phyloP scores from a whole-genome alignment of 2,113 vertebrate genomes.

The Petaurus breviceps region DNA sequence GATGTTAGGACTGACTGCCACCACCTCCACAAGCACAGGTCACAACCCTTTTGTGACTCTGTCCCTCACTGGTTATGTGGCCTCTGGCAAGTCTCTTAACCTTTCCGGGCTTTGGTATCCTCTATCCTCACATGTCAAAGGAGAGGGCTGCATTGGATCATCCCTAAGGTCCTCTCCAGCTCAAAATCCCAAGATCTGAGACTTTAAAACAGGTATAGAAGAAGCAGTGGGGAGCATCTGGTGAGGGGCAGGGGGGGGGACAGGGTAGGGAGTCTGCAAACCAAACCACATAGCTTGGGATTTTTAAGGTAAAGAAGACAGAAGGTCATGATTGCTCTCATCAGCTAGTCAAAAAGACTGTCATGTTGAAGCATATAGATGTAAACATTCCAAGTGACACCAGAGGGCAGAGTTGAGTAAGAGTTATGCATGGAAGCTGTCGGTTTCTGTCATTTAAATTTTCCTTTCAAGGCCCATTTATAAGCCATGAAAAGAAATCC shows the following conservation, averaged over 20 bases:
- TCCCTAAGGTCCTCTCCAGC: not conserved
- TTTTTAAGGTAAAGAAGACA: not conserved
- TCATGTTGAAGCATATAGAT: not conserved
- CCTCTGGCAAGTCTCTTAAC: not conserved
- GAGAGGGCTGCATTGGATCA: not conserved
- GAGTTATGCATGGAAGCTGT: not conserved
- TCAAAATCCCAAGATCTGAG: not conserved
- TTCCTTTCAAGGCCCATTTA: not conserved
- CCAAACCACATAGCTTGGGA: not conserved
- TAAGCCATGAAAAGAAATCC: not conserved
- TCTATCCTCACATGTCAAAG: not conserved
- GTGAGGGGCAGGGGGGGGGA: no score
- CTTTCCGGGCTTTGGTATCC: not conserved
- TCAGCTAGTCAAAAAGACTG: not conserved
- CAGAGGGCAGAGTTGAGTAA: not conserved
- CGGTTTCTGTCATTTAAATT: not conserved
- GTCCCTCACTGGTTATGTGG: not conserved
- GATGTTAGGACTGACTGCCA: not conserved
- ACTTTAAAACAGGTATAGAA: not conserved
- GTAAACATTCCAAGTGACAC: not conserved
- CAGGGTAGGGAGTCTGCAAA: not conserved
- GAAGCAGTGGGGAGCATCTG: not conserved
- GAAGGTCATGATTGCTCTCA: not conserved
- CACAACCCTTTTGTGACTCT: not conserved
- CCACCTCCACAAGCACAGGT: not conserved